phyloP scores from a whole-genome alignment of 2,113 vertebrate genomes.

The Callaeas wilsoni region DNA sequence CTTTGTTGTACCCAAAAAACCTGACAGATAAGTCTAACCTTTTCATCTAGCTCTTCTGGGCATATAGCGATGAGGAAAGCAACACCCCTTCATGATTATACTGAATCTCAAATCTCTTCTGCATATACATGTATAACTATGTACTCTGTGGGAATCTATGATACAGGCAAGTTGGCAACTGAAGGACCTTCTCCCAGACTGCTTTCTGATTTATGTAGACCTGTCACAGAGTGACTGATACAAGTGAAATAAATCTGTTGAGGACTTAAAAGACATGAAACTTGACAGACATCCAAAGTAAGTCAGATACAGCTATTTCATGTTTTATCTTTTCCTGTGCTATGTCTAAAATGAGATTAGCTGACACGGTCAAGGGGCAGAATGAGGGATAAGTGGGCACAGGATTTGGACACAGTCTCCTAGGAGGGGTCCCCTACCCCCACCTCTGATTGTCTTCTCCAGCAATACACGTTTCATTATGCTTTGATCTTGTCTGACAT shows the following conservation, averaged over 20 bases:
- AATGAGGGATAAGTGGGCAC: background rate
- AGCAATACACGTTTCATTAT: constrained; percentile 13
- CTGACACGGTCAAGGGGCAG: background rate
- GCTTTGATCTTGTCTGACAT: constrained; percentile 49
- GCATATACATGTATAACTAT: background rate
- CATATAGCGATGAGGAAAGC: background rate
- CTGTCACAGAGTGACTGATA: background rate
- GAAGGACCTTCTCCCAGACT: constrained; percentile 36
- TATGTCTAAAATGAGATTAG: constrained; percentile 1
- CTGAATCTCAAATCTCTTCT: constrained; percentile 52
- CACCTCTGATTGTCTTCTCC: background rate
- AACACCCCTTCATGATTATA: constrained; percentile 37
- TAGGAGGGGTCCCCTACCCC: background rate
- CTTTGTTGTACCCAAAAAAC: constrained; percentile 66
- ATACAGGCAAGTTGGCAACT: constrained; percentile 22
- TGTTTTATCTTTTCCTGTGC: background rate
- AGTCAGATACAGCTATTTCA: background rate
- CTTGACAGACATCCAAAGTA: constrained; percentile 28
- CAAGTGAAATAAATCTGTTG: constrained; percentile 31
- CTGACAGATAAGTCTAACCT: constrained; percentile 70
- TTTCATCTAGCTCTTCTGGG: constrained; percentile 66
- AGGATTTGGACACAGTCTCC: background rate
- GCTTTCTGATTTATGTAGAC: constrained; percentile 54
- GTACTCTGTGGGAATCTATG: constrained; percentile 9
- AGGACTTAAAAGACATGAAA: constrained; percentile 27